Conservation (phyloP, 2,113 vertebrate genomes). For the Protobothrops flavoviridis region DNA sequence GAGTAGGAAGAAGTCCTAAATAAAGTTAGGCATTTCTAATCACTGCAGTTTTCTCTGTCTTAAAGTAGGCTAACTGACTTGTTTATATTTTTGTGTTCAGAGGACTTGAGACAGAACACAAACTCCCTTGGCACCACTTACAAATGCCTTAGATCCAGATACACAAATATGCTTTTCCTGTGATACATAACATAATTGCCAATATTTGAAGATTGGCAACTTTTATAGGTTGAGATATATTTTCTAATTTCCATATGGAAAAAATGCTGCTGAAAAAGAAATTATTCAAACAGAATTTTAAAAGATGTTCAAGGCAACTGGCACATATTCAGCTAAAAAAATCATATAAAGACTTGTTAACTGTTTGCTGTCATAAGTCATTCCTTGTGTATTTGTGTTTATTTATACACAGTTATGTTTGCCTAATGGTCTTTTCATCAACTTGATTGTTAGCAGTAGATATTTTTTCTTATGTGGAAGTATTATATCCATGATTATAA, state of each 20-base stretch:
- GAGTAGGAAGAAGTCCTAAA: background rate
- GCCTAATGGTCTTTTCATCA: background rate
- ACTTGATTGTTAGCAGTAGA: background rate
- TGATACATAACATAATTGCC: background rate
- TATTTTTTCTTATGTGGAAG: background rate
- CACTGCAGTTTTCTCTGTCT: background rate
- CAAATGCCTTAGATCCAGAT: background rate
- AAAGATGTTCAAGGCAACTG: background rate
- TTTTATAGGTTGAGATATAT: background rate
- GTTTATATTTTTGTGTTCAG: constrained; percentile 7
- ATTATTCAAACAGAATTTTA: background rate
- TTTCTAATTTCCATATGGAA: background rate
- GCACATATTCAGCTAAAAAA: background rate
- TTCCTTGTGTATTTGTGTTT: background rate
- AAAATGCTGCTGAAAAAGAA: background rate
- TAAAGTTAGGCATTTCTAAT: background rate
- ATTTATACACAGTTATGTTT: background rate
- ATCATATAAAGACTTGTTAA: background rate
- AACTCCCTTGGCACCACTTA: background rate
- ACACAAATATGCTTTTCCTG: constrained; percentile 8
- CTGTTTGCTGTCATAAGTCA: background rate
- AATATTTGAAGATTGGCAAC: background rate
- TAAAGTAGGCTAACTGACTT: background rate
- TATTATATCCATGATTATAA: background rate
- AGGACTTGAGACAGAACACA: constrained; percentile 9